A percentile compares a stretch with the other conserved stretches of the same genome.
phyloP scores from a whole-genome alignment of 2,888 invertebrate species.

The Torymus texanus region DNA sequence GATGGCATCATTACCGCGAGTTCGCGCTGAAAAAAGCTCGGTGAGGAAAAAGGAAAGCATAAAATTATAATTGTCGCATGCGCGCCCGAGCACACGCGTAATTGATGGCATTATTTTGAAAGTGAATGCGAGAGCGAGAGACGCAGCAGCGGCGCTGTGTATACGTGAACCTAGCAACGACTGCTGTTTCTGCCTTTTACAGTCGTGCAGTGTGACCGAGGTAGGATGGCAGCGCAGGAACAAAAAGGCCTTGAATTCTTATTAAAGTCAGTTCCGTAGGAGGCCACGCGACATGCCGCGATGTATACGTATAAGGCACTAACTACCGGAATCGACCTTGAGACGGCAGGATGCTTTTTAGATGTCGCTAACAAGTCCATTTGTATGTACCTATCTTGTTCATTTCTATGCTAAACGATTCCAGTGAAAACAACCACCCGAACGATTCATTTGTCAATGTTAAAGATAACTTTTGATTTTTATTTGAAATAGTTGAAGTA shows the following conservation, averaged over 20 bases:
- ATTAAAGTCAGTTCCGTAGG: conserved; percentile 14
- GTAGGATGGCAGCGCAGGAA: neutral
- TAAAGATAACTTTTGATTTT: neutral
- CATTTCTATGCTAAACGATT: conserved; percentile 7
- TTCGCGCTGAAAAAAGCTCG: neutral
- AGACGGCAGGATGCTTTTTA: conserved; percentile 22
- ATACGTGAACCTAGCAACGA: too few species aligned
- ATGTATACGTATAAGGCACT: conserved; percentile 28
- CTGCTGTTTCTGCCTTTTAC: too few species aligned
- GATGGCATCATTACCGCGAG: conserved; percentile 36
- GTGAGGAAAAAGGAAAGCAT: neutral
- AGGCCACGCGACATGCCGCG: neutral
- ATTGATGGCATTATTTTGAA: conserved; percentile 47
- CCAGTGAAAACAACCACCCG: neutral
- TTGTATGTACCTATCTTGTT: conserved; percentile 16
- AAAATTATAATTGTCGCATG: conserved; percentile 33
- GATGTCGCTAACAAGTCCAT: conserved; percentile 25
- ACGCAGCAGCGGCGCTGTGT: neutral
- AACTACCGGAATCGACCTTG: conserved; percentile 36
- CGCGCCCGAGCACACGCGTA: conserved; percentile 17
- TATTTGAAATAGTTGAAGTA: too few species aligned
- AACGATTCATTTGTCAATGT: conserved; percentile 39
- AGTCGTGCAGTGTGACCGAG: too few species aligned
- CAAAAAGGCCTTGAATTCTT: conserved; percentile 40
- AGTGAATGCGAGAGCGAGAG: conserved; percentile 17